Evolutionary conservation across 2,797 vertebrate genomes (phyloP).

Genomic region (Adelosebastes latens): DNA sequence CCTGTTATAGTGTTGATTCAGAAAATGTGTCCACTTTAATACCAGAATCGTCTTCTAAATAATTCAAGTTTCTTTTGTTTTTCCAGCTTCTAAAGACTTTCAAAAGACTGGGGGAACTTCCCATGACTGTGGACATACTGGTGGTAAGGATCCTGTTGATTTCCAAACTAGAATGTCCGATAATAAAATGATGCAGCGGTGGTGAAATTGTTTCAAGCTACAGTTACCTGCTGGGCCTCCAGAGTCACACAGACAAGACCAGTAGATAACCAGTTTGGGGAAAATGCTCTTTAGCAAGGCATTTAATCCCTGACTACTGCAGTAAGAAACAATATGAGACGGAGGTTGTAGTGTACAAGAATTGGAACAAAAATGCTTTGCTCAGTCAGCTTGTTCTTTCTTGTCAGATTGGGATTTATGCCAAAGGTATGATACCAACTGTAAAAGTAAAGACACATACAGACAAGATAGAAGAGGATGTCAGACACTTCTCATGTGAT

Average conservation of each 20-base stretch:
- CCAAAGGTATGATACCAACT: background rate
- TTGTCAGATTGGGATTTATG: background rate
- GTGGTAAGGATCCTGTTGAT: conserved; percentile 84
- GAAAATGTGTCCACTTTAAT: background rate
- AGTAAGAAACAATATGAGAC: background rate
- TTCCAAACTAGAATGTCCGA: background rate
- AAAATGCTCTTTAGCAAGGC: background rate
- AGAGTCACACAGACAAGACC: background rate
- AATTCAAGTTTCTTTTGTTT: background rate
- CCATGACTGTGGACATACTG: conserved; percentile 96
- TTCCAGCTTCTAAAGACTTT: conserved; percentile 93
- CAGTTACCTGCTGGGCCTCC: background rate
- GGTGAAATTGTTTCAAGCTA: background rate
- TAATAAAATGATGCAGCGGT: background rate
- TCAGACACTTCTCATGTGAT: background rate
- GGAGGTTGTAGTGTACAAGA: background rate
- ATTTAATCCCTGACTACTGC: background rate
- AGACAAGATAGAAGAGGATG: background rate
- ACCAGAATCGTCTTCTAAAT: background rate
- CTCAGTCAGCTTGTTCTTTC: background rate
- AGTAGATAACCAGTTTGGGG: background rate
- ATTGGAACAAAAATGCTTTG: background rate
- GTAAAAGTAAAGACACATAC: background rate
- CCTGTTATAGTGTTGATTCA: background rate
- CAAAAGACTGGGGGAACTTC: conserved; percentile 91